A percentile compares a stretch with the other conserved stretches of the same genome.
These are phyloP conservation scores for Melikaiella ostensackeni DNA, from an alignment of 2,888 invertebrate genomes.

Conservation along the genomic window DNA sequence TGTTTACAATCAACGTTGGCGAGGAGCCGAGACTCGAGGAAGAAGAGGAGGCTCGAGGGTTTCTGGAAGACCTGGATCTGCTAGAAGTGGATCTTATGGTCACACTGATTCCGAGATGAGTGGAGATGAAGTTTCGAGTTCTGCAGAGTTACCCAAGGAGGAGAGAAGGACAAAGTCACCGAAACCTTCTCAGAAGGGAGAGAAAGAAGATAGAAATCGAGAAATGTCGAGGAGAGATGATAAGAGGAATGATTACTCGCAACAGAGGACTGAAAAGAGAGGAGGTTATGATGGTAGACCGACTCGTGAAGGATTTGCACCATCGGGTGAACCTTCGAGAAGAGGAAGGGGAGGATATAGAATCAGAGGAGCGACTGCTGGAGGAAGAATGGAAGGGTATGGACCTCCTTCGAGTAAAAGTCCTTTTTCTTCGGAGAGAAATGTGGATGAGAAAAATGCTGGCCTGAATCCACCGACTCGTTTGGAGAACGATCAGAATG, in stretches of 20 bases:
- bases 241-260: constrained; percentile 65
- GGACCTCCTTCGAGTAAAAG: constrained; percentile 90
- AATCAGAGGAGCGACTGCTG: constrained; percentile 78
- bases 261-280: constrained; percentile 69
- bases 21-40: constrained; percentile 78
- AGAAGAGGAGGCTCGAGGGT: constrained; percentile 71
- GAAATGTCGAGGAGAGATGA: constrained; percentile 75
- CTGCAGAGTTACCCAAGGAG: constrained; percentile 80
- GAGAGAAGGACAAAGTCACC: constrained; percentile 80
- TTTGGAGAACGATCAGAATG: constrained; percentile 72
- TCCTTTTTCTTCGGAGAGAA: constrained; percentile 81
- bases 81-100: constrained; percentile 78
- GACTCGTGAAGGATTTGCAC: constrained; percentile 86
- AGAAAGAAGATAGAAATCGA: constrained; percentile 82
- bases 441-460: constrained; percentile 76
- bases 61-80: constrained; percentile 72
- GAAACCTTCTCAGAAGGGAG: constrained; percentile 77
- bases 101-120: constrained; percentile 88
- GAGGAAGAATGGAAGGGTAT: constrained; percentile 85
- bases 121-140: constrained; percentile 83
- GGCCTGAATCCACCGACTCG: constrained; percentile 63
- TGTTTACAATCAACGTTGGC: constrained; percentile 76
- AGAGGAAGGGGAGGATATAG: constrained; percentile 85
- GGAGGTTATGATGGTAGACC: constrained; percentile 67
- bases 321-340: constrained; percentile 92